Base-by-base conservation (phyloP, 2,888 invertebrate genomes). In the Laspeyria flexula region DNA sequence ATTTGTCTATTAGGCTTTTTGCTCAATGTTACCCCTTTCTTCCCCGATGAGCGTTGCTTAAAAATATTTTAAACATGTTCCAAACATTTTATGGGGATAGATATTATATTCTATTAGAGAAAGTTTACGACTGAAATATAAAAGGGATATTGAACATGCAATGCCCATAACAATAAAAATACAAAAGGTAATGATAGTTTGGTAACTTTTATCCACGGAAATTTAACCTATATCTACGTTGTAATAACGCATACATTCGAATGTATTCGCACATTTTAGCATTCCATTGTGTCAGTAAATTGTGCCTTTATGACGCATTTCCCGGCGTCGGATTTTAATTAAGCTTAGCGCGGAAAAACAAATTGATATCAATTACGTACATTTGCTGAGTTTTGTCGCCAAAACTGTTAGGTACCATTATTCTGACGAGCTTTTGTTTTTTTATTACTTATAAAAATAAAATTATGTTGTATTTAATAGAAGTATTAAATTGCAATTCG, bases 291-390 rank as follows among this genome's bases (percentile, higher is more conserved):
- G 29, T 37, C 11, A 37, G 33, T 35, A 27, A 15, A 27, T 34
- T n/a, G 21, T 38, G 38, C 11, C 15, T n/a, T 40, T 55, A 33
- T 58, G 15, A 38, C 31, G 49, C 48, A 43, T 34, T 54, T 44
- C 29, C 31, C 43, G 15, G 13, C 25, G 44, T 18, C 1, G 21
- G 43, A 38, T 43, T 62, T 55, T 59, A 55, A 62, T 62, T 51
- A 38, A 40, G 15, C 42, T 23, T 50, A 29, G 21, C 15, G 12
- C 33, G 23, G 38, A 16, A 61, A 46, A 43, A 13, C 43, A 49
- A 49, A 49, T 49, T 49, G 6, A 38, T 43, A 30, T 49, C 48
- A 49, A 49, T 50, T 50, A 34, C 30, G 12, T 52, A 29, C 25
- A 27, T 42, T 23, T 11, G 16, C 38, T 18, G 12, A 6, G 6